Percentiles rank a stretch among this genome's conserved stretches.
These are phyloP conservation scores for Calliscelio sp. DNA, from an alignment of 2,888 invertebrate genomes.

Conservation along the genomic window DNA sequence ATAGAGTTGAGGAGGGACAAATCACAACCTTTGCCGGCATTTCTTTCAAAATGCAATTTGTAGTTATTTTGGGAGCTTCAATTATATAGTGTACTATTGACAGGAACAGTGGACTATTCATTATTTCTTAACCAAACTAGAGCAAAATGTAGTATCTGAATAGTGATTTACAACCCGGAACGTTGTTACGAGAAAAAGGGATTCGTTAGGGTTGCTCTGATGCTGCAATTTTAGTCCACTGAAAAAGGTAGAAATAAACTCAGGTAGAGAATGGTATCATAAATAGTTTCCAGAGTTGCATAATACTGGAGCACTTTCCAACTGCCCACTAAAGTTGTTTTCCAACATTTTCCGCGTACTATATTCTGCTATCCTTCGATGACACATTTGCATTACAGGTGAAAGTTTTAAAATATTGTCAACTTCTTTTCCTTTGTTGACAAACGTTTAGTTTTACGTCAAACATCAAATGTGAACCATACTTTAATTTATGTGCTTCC, in stretches of 20 bases:
- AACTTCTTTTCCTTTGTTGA: slow-evolving; percentile 12
- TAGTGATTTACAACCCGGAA: slow-evolving; percentile 68
- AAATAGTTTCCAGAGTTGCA: slow-evolving; percentile 60
- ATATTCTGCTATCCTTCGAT: slow-evolving; percentile 45
- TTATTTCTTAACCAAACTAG: slow-evolving; percentile 62
- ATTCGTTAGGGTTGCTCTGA: slow-evolving; percentile 59
- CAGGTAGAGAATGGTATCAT: slow-evolving; percentile 60
- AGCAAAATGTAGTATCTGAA: slow-evolving; percentile 45
- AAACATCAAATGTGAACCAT: too few species aligned
- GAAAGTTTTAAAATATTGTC: slow-evolving; percentile 60
- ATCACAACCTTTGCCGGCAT: neutral
- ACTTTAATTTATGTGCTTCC: too few species aligned
- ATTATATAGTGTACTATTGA: slow-evolving; percentile 12
- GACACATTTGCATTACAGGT: slow-evolving; percentile 39
- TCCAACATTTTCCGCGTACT: slow-evolving; percentile 51
- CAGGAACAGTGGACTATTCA: slow-evolving; percentile 24
- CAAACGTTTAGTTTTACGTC: neutral
- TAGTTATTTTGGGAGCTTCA: neutral
- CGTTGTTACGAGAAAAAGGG: slow-evolving; percentile 67
- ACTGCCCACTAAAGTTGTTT: slow-evolving; percentile 9
- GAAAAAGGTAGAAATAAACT: slow-evolving; percentile 18
- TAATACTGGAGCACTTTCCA: slow-evolving; percentile 70
- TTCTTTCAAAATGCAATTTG: slow-evolving; percentile 9
- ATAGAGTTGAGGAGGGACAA: slow-evolving; percentile 52
- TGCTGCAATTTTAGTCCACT: slow-evolving; percentile 59